Base-by-base conservation (phyloP, 1,140 invertebrate species). In the Temnothorax longispinosus region DNA sequence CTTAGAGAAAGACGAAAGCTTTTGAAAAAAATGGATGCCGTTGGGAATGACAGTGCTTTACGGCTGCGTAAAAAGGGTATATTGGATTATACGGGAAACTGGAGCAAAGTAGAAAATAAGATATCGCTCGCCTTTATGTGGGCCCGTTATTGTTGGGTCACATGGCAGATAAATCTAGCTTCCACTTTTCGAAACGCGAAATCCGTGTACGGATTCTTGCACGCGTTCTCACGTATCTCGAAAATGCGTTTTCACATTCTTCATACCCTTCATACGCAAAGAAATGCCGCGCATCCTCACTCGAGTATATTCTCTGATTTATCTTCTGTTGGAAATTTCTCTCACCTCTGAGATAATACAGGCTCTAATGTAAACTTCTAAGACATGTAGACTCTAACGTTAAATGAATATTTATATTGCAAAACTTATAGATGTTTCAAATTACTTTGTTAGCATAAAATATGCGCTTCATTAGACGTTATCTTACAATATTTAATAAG, bases 141-240 rank as follows among this genome's bases (percentile, higher is more conserved):
- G 77, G 60, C 50, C 62, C 38, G 74, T 86, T 89, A 89, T 86
- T 86, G 74, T 89, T 71, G 32, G 52, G 44, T 76, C 54, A 50
- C 32, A 58, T 27, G 18, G 15, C 41, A 72, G 58, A 88, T 89
- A 89, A 88, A 89, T 89, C 87, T 76, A 11, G 62, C 60, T 74
- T 32, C 88, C 58, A 89, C 50, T 89, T 86, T 88, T 65, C 27
- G 67, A 88, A 89, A 88, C 41, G 88, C 87, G 54, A 89, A 89
- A 85, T 89, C 80, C 88, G 32, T 88, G 87, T 85, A 89, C 65
- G 47, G 50, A 27, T 32, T 77, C 38, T 62, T 38, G 47, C 62
- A 21, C 3, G 35, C 15, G 10, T 7, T 15, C n/a, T 60, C 82
- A 69, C 88, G 54, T 81, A 81, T 86, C 38, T 78, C n/a, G 13